Evolutionary conservation across 2,888 invertebrate genomes (phyloP), one percentile per base, ranked within the genome.

Genomic region (Ceraclea dissimilis): DNA sequence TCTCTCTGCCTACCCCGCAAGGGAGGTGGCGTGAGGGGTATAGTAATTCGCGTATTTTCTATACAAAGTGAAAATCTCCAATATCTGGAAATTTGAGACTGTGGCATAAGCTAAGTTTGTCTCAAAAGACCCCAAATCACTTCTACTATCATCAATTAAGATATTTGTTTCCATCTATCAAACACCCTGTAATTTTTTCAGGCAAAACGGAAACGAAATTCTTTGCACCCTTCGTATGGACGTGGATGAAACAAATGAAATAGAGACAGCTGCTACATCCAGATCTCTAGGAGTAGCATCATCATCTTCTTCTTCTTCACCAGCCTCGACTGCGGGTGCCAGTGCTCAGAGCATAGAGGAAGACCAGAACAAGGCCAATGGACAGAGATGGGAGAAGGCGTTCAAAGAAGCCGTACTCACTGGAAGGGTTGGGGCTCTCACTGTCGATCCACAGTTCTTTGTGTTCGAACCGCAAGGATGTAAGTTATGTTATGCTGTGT

Each of bases 361-460:
- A 60, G 65, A 22, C 71, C 71, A 52, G 68, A 20, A 26, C 17
- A 48, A 47, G 18, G 33, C 17, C 1, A 16, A 26, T 49, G 49
- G 49, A 19, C 20, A 16, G 33, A 69, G 63, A 2, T 78, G 77
- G 65, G 79, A 85, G 67, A 72, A 80, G 21, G 81, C 83, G 0
- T 73, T 93, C 1, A 71, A 80, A 58, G 86, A 88, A 44, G 86
- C 86, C 10, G 76, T 94, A 1, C 76, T 82, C 2, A 79, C 75
- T 0, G 93, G 92, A 4, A 79, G 78, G 65, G 85, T 92, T 6
- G 93, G 93, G 1, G 85, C 86, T 26, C 71, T 93, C 1, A 84
- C 82, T 20, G 85, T 93, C 1, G 92, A 94, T 70, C 90, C 92
- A 0, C 83, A 85, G 58, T 92, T 86, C 68, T 72, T 92, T 58